Conservation (phyloP, 2,113 vertebrate genomes). For the Malurus alboscapulatus region DNA sequence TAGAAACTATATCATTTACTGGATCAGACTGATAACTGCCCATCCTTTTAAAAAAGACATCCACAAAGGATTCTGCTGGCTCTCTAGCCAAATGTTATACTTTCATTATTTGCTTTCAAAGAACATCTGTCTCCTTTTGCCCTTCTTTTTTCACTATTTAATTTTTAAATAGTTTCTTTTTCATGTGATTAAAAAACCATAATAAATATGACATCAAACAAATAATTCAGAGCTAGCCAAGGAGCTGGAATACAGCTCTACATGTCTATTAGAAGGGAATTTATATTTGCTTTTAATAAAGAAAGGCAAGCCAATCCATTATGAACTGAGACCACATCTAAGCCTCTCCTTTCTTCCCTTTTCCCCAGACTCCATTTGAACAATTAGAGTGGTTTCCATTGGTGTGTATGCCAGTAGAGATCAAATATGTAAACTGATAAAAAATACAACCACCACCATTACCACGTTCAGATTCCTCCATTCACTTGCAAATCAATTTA, state of each 20-base stretch:
- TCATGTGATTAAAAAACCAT: slow-evolving; percentile 40
- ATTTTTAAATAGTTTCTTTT: slow-evolving; percentile 57
- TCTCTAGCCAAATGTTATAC: slow-evolving; percentile 1
- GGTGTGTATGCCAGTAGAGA: slow-evolving; percentile 1
- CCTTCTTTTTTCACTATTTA: slow-evolving; percentile 35
- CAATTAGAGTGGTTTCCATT: slow-evolving; percentile 22
- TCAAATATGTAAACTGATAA: slow-evolving; percentile 45
- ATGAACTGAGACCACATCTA: slow-evolving; percentile 10
- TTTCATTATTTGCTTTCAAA: slow-evolving; percentile 44
- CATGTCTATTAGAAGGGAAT: slow-evolving; percentile 23
- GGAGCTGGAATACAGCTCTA: slow-evolving; percentile 7
- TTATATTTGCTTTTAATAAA: slow-evolving; percentile 53
- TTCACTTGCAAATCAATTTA: slow-evolving; percentile 53
- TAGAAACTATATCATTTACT: not conserved
- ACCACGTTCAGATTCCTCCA: not conserved
- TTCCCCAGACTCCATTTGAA: slow-evolving; percentile 44
- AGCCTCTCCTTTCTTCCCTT: slow-evolving; percentile 14
- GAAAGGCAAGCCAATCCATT: slow-evolving; percentile 42
- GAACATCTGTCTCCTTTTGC: not conserved
- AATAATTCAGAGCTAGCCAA: slow-evolving; percentile 55
- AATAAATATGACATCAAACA: slow-evolving; percentile 51
- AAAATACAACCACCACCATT: slow-evolving; percentile 38
- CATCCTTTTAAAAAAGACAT: not conserved
- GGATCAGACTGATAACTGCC: not conserved
- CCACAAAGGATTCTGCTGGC: not conserved